A percentile compares a stretch with the other conserved stretches of the same genome.
Conservation (phyloP, 1,140 invertebrate species). For the Hycleus cichorii region DNA sequence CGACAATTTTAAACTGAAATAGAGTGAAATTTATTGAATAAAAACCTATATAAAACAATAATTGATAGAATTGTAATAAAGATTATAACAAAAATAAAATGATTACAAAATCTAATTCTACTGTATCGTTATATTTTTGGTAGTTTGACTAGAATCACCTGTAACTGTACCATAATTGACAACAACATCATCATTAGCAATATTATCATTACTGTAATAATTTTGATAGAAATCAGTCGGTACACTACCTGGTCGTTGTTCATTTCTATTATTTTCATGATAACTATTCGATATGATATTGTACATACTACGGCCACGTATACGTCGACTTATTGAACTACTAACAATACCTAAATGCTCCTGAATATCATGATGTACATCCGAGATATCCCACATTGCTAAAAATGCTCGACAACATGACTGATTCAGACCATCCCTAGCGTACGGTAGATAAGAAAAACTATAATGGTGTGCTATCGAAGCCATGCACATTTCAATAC, state of each 20-base stretch:
- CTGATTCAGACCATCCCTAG: constrained; percentile 46
- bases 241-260: constrained; percentile 13
- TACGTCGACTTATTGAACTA: constrained; percentile 65
- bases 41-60: no score
- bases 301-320: constrained; percentile 64
- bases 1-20: no score
- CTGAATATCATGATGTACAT: constrained; percentile 83
- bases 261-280: no score
- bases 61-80: no score
- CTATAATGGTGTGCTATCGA: constrained; percentile 92
- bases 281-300: constrained; percentile 42
- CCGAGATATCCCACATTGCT: constrained; percentile 92
- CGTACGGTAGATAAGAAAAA: constrained; percentile 85
- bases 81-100: no score
- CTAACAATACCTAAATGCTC: constrained; percentile 86
- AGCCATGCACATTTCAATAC: constrained; percentile 96
- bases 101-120: background rate
- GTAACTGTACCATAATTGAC: constrained; percentile 26
- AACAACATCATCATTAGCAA: constrained; percentile 19
- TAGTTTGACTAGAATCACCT: constrained; percentile 12
- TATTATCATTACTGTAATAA: constrained; percentile 2
- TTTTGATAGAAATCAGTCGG: constrained; percentile 27
- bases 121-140: background rate
- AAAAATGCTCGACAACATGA: constrained; percentile 55
- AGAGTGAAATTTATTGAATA: no score